Percentiles rank a stretch among this genome's conserved stretches.
Conservation (phyloP, 2,797 vertebrate species). For the Cirrhinus molitorella region DNA sequence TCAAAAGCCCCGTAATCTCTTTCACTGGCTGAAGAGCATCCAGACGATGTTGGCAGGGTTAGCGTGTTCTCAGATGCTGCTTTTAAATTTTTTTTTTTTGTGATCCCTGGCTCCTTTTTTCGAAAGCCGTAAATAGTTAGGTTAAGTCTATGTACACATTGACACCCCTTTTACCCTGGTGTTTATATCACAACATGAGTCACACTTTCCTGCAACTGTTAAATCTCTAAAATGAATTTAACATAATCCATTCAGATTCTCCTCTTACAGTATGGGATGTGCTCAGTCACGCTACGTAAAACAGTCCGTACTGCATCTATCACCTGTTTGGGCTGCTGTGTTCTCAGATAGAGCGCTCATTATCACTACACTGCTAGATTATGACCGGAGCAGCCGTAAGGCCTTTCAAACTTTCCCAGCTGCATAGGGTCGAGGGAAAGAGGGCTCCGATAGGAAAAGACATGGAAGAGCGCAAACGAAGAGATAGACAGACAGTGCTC, state of each 20-base stretch:
- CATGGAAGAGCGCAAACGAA: conserved; percentile 35
- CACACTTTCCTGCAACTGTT: not conserved
- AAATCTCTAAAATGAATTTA: not conserved
- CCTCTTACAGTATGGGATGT: conserved; percentile 19
- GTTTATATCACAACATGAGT: conserved; percentile 8
- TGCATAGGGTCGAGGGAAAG: conserved; percentile 7
- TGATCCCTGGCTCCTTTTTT: not conserved
- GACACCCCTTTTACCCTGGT: not conserved
- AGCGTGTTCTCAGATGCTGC: not conserved
- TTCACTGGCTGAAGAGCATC: conserved; percentile 38
- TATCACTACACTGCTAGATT: conserved; percentile 41
- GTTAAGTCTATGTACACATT: conserved; percentile 12
- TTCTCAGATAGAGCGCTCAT: conserved; percentile 24
- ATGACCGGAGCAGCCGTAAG: conserved; percentile 8
- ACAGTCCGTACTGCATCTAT: conserved; percentile 12
- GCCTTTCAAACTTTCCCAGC: conserved; percentile 47
- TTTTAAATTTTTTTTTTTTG: conserved; percentile 20
- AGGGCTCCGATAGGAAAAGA: conserved; percentile 4
- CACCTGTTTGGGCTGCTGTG: conserved; percentile 51
- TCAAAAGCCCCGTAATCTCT: conserved; percentile 58
- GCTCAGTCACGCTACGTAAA: conserved; percentile 45
- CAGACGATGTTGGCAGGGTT: conserved; percentile 17
- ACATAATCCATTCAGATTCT: not conserved
- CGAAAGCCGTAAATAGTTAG: not conserved
- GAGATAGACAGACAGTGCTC: conserved; percentile 31